Evolutionary conservation across 2,797 vertebrate genomes (phyloP).

Genomic region (Yasuhikotakia modesta): DNA sequence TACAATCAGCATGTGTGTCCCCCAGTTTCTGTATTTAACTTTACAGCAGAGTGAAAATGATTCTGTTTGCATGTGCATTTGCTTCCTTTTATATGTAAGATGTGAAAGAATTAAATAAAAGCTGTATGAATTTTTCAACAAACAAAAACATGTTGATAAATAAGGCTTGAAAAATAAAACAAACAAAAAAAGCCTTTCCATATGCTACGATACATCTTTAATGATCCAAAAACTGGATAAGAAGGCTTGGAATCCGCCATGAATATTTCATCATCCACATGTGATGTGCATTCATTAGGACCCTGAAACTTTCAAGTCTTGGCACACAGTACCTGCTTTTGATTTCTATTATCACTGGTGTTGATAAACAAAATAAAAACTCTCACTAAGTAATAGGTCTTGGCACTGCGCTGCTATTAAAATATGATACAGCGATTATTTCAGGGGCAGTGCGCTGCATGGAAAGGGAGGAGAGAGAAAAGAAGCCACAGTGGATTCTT

Average conservation of each 20-base stretch:
- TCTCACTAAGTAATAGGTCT: conserved; percentile 75
- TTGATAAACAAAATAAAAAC: conserved; percentile 77
- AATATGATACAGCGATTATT: conserved; percentile 53
- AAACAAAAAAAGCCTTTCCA: conserved; percentile 77
- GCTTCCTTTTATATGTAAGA: conserved; percentile 85
- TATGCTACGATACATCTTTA: conserved; percentile 88
- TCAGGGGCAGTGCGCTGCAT: conserved; percentile 56
- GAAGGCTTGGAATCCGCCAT: conserved; percentile 83
- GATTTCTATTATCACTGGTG: conserved; percentile 79
- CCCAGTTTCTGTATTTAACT: conserved; percentile 77
- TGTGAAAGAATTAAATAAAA: conserved; percentile 88
- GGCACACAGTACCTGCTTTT: conserved; percentile 80
- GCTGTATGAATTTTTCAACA: conserved; percentile 86
- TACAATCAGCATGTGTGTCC: conserved; percentile 78
- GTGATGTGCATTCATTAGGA: conserved; percentile 81
- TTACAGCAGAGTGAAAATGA: conserved; percentile 81
- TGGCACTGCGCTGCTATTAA: conserved; percentile 61
- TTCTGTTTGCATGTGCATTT: conserved; percentile 81
- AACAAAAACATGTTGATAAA: conserved; percentile 88
- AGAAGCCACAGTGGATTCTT: conserved; percentile 16
- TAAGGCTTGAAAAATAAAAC: conserved; percentile 86
- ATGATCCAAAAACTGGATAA: conserved; percentile 86
- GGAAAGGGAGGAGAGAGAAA: conserved; percentile 47
- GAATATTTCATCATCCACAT: conserved; percentile 86
- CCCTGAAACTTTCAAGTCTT: conserved; percentile 70